Conservation (phyloP, 2,797 vertebrate genomes). For the Sebastes melanostomus region DNA sequence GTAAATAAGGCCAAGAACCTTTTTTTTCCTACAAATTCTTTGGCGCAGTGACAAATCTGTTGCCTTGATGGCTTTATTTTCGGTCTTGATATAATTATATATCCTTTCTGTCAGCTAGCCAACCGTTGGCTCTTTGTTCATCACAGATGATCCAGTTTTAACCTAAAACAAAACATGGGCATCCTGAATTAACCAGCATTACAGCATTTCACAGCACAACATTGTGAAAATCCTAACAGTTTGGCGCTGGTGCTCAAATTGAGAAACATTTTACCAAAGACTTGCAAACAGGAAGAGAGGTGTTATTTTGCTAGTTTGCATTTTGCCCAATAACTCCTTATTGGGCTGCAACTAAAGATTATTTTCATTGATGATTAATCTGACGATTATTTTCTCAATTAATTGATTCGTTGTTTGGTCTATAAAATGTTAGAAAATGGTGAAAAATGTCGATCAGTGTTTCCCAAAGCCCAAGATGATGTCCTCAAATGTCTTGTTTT, state of each 20-base stretch:
- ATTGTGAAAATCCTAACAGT: background rate
- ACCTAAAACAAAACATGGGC: background rate
- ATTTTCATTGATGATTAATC: background rate
- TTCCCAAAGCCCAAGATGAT: background rate
- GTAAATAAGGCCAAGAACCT: background rate
- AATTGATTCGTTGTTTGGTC: background rate
- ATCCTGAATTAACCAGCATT: background rate
- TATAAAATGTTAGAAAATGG: fast-evolving
- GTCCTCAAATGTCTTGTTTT: background rate
- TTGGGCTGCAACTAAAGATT: fast-evolving
- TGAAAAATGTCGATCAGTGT: background rate
- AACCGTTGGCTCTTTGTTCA: background rate
- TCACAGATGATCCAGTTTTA: background rate
- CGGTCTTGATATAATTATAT: background rate
- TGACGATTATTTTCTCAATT: background rate
- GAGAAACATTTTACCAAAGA: background rate
- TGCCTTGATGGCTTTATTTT: background rate
- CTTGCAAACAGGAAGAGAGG: background rate
- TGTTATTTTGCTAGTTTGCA: background rate
- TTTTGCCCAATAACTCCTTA: background rate
- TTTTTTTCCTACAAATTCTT: background rate
- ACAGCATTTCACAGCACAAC: background rate
- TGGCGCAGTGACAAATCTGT: background rate
- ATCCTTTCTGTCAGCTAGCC: background rate
- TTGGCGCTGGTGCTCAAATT: background rate